phyloP scores from a whole-genome alignment of 2,888 invertebrate genomes.

The Hedychridium roseum region DNA sequence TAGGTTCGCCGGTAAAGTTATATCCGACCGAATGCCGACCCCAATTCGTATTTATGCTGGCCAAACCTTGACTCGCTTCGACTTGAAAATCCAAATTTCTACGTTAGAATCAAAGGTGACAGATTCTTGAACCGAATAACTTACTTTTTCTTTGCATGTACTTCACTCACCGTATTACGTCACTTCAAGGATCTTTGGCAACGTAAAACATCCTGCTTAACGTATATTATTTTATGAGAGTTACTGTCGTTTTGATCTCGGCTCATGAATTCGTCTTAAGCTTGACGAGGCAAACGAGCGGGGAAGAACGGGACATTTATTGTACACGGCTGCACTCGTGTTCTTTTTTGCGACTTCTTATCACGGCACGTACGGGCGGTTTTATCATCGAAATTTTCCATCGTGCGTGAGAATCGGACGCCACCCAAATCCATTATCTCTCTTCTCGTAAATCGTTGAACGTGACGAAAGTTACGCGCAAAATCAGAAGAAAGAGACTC shows the following conservation, averaged over 20 bases:
- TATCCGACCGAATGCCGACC: constrained; percentile 31
- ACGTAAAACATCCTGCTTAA: too few species aligned
- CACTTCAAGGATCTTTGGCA: too few species aligned
- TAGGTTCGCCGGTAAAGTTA: constrained; percentile 34
- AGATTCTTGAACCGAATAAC: too few species aligned
- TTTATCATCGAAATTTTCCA: constrained; percentile 50
- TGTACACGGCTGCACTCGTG: neutral
- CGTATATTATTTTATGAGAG: too few species aligned
- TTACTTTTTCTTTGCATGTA: too few species aligned
- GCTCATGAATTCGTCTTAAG: neutral
- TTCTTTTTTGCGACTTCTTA: constrained; percentile 18
- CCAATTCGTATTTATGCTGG: constrained; percentile 26
- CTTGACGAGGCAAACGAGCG: neutral
- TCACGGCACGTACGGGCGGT: constrained; percentile 24
- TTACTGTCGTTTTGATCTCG: too few species aligned
- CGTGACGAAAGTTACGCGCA: too few species aligned
- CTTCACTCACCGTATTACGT: too few species aligned
- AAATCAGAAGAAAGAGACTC: too few species aligned
- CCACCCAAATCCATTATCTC: constrained; percentile 28
- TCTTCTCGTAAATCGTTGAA: neutral
- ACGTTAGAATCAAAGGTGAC: too few species aligned
- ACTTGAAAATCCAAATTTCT: neutral
- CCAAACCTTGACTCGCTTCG: constrained; percentile 35
- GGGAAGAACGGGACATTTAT: neutral
- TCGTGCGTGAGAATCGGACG: constrained; percentile 16